Conservation (phyloP, 2,797 vertebrate genomes). For the Hydrocynus forskahlii region DNA sequence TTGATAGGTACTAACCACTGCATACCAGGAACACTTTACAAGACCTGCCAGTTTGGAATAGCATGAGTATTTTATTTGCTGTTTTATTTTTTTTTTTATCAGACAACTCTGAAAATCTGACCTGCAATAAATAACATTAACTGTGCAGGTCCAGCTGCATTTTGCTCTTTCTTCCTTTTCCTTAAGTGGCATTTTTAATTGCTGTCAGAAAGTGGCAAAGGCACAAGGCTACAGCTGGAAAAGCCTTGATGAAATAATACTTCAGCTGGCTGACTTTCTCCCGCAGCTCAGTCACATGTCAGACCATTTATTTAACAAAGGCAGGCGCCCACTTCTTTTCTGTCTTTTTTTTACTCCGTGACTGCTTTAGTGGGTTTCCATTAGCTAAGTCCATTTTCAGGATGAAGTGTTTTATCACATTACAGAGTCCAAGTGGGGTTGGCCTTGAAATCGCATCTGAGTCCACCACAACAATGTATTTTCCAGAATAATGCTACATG, state of each 20-base stretch:
- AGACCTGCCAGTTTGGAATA: too few relatives aligned
- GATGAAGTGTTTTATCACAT: slow-evolving; percentile 67
- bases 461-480: slow-evolving; percentile 68
- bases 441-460: slow-evolving; percentile 61
- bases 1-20: too few relatives aligned
- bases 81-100: not conserved
- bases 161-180: slow-evolving; percentile 37
- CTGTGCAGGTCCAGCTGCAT: slow-evolving; percentile 25
- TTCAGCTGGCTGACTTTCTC: slow-evolving; percentile 57
- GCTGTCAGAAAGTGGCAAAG: slow-evolving; percentile 42
- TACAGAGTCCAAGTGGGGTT: slow-evolving; percentile 52
- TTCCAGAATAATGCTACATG: slow-evolving; percentile 58
- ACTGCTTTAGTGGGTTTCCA: slow-evolving; percentile 64
- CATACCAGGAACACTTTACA: too few relatives aligned
- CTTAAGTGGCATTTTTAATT: slow-evolving; percentile 39
- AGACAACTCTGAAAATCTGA: not conserved
- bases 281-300: slow-evolving; percentile 53
- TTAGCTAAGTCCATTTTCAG: slow-evolving; percentile 62
- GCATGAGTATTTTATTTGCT: not conserved
- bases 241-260: slow-evolving; percentile 58
- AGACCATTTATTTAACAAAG: slow-evolving; percentile 39
- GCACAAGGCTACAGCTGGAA: slow-evolving; percentile 38
- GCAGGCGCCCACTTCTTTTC: slow-evolving; percentile 39
- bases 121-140: slow-evolving; percentile 16
- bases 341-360: slow-evolving; percentile 16